Evolutionary conservation across 2,888 invertebrate genomes (phyloP), one percentile per base, ranked within the genome.

Genomic region (Galeopsomyia nigrocyanea): DNA sequence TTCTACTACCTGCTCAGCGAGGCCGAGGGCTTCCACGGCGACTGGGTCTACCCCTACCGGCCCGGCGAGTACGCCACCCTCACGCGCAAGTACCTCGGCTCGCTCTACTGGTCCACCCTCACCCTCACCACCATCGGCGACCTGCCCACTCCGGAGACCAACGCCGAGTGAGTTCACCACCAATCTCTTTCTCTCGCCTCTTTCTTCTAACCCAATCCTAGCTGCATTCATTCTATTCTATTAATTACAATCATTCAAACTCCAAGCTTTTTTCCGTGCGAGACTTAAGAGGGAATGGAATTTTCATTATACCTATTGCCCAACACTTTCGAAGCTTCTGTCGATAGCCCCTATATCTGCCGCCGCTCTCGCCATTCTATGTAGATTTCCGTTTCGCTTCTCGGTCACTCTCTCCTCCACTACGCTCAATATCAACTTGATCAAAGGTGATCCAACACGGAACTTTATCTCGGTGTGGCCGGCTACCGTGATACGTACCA

Each of bases 121-220:
- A 98, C 98, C 0, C 89, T 98, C 73, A 98, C 98, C 51, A 98
- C 98, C 55, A 98, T 98, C 77, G 98, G 98, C 22, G 98, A 98
- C 87, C 90, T 98, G 77, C 97, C 97, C 1, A 97, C 96, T 5
- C 98, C 98, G 1, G 96, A 97, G 86, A 96, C 96, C 76, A 97
- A 97, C 88, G 95, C 95, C 86, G 96, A 98, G 98, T 98, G 90
- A 96, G 97, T 94, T 76, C 74, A 72, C 67, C 56, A 39, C 14
- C 39, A n/a, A 14, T 62, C 19, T 26, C 13, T 61, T 21, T 19
- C 50, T 21, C 26, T n/a, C n/a, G n/a, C n/a, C n/a, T 64, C 17
- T 68, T 50, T 13, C 46, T 19, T 73, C 53, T 51, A 56, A 63
- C 17, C 14, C 10, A 17, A n/a, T 60, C 17, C 21, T 56, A 5